phyloP scores from a whole-genome alignment of 2,888 invertebrate genomes.

The Blastobasis lacticolella region DNA sequence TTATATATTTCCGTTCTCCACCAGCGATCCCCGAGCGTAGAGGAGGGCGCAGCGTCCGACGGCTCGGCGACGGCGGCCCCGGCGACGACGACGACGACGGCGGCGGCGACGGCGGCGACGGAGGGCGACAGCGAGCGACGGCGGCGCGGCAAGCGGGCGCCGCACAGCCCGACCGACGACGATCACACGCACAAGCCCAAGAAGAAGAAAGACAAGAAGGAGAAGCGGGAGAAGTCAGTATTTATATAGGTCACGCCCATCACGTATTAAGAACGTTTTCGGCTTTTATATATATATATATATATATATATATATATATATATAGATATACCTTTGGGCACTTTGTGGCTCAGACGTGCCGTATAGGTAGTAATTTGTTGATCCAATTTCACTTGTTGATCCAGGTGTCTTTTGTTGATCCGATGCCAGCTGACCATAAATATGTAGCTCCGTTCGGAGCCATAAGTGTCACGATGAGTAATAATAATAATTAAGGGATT shows the following conservation, averaged over 20 bases:
- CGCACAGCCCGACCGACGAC: slow-evolving; percentile 47
- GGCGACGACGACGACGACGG: slow-evolving; percentile 60
- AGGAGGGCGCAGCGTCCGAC: slow-evolving; percentile 62
- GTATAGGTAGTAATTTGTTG: too few relatives aligned
- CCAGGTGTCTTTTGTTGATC: too few relatives aligned
- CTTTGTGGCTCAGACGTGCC: too few relatives aligned
- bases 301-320: too few relatives aligned
- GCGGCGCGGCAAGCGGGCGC: slow-evolving; percentile 43
- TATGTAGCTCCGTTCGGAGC: too few relatives aligned
- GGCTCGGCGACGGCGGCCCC: slow-evolving; percentile 51
- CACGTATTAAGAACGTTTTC: too few relatives aligned
- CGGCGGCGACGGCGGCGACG: slow-evolving; percentile 41
- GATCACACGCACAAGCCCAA: slow-evolving; percentile 52
- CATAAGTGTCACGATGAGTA: too few relatives aligned
- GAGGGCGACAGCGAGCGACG: slow-evolving; percentile 30
- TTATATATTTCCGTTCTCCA: slow-evolving; percentile 13
- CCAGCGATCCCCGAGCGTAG: slow-evolving; percentile 55
- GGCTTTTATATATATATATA: too few relatives aligned
- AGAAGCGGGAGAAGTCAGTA: slow-evolving; percentile 56
- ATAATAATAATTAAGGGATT: too few relatives aligned
- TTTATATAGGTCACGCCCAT: background rate
- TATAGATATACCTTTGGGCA: too few relatives aligned
- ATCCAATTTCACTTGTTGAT: too few relatives aligned
- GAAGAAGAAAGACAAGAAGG: slow-evolving; percentile 68
- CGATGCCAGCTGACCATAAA: too few relatives aligned